Evolutionary conservation across 2,797 vertebrate genomes (phyloP).

Genomic region (Thripadectes ignobilis): DNA sequence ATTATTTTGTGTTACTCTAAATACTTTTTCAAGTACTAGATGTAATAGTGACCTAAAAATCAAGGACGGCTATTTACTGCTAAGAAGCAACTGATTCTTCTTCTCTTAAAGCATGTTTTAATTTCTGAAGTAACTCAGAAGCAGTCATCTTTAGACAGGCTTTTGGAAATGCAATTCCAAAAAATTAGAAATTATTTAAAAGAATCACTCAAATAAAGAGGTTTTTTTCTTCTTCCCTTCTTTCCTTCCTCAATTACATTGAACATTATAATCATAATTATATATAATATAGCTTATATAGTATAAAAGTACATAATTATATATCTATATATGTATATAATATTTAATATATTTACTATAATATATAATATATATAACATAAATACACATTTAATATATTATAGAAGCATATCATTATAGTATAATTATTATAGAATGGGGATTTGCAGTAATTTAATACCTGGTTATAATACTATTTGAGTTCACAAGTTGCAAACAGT

Average conservation of each 20-base stretch:
- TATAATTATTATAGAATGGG: not conserved
- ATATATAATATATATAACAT: too few relatives aligned
- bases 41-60: not conserved
- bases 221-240: accelerated
- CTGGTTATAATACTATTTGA: not conserved
- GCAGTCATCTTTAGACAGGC: not conserved
- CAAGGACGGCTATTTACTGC: not conserved
- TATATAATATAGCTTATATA: not conserved
- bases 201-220: not conserved
- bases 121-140: not conserved
- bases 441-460: not conserved
- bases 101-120: not conserved
- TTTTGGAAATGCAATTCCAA: not conserved
- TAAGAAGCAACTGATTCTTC: not conserved
- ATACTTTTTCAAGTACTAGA: not conserved
- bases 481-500: not conserved
- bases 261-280: not conserved
- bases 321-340: not conserved
- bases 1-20: not conserved
- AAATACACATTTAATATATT: not conserved
- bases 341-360: too few relatives aligned
- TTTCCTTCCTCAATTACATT: not conserved
- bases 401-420: not conserved
- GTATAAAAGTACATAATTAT: not conserved
- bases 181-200: not conserved